These are phyloP conservation scores for Ictalurus punctatus DNA, from an alignment of 2,113 vertebrate species.

Conservation along the genomic window DNA sequence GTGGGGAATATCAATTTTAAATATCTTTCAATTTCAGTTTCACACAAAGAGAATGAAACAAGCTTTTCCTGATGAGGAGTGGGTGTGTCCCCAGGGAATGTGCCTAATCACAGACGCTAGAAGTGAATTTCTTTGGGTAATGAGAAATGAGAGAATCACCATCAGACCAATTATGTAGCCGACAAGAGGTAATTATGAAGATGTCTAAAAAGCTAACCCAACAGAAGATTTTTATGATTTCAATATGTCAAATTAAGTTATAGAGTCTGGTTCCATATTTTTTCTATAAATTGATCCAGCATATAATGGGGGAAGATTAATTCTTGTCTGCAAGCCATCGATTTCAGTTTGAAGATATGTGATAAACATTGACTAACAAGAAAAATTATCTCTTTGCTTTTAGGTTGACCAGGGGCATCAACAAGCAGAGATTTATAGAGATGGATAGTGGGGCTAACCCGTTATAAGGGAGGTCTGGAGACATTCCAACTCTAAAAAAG, in stretches of 20 bases:
- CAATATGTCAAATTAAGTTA: background rate
- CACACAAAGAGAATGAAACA: slow-evolving; percentile 9
- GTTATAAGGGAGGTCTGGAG: background rate
- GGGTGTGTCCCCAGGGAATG: slow-evolving; percentile 30
- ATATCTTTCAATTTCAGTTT: slow-evolving; percentile 36
- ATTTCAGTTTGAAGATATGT: background rate
- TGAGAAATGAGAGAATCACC: slow-evolving; percentile 37
- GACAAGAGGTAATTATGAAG: slow-evolving; percentile 44
- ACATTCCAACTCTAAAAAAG: background rate
- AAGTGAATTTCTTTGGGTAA: slow-evolving; percentile 40
- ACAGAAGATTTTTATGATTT: slow-evolving; percentile 9
- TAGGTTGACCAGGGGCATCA: background rate
- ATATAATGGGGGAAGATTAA: slow-evolving; percentile 1
- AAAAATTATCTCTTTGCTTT: background rate
- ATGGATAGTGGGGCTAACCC: background rate
- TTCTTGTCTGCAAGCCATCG: background rate
- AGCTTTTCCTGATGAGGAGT: slow-evolving; percentile 15
- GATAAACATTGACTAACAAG: background rate
- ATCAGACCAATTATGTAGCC: slow-evolving; percentile 26
- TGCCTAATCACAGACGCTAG: slow-evolving; percentile 1
- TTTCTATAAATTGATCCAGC: background rate
- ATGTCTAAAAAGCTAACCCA: slow-evolving; percentile 17
- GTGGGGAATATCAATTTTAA: slow-evolving; percentile 26
- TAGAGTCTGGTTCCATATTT: background rate
- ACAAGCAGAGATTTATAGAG: background rate